These are phyloP conservation scores for Umimayanthus kanabou DNA, from an alignment of 92 coral and sea anemone species.

Conservation along the genomic window DNA sequence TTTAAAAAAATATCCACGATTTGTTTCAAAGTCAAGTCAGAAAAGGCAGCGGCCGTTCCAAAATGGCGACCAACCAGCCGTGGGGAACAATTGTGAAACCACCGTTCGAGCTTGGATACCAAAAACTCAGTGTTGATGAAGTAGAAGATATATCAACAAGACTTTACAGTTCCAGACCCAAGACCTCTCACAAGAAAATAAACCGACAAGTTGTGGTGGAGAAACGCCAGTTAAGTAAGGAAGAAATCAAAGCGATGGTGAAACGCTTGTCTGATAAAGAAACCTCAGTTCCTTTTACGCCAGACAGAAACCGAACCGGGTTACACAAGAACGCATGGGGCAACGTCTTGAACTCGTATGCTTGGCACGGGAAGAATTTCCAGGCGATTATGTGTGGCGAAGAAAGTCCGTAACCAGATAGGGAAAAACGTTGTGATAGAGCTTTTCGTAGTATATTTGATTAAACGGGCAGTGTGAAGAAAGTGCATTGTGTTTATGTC, in stretches of 20 bases:
- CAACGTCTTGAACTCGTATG: constrained; percentile 82
- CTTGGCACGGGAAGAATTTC: constrained; percentile 93
- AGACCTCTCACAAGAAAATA: constrained; percentile 36
- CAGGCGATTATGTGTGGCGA: constrained; percentile 97
- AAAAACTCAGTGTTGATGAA: constrained; percentile 69
- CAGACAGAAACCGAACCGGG: constrained; percentile 76
- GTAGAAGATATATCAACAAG: constrained; percentile 84
- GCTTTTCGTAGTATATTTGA: neutral
- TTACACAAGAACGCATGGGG: constrained; percentile 86
- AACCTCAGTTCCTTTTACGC: constrained; percentile 66
- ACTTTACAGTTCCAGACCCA: constrained; percentile 50
- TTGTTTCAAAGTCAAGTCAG: neutral
- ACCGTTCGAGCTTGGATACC: constrained; percentile 89
- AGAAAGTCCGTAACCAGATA: constrained; percentile 73
- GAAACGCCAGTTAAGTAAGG: constrained; percentile 64
- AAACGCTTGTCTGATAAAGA: constrained; percentile 85
- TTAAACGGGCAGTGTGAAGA: neutral
- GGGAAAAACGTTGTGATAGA: neutral
- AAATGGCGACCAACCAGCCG: constrained; percentile 58
- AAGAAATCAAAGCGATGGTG: constrained; percentile 74
- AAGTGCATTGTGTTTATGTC: neutral
- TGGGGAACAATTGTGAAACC: constrained; percentile 96
- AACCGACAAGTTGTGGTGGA: constrained; percentile 61
- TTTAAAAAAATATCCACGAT: neutral
- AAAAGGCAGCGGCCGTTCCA: neutral